These are phyloP conservation scores for Drosophila pectinifera DNA, from an alignment of 1,140 invertebrate species.

Conservation along the genomic window DNA sequence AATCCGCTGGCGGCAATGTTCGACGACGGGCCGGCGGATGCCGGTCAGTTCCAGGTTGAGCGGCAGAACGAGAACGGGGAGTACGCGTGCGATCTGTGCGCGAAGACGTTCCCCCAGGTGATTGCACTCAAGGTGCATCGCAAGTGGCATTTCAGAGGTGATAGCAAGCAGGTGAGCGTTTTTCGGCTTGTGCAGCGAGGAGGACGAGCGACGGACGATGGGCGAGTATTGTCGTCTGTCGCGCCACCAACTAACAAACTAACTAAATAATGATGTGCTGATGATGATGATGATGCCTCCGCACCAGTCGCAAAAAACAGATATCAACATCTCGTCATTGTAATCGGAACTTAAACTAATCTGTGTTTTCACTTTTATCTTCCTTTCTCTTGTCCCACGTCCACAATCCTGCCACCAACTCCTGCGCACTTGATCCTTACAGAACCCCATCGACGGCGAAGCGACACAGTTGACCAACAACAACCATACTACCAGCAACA, in stretches of 20 bases:
- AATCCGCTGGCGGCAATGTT: slow-evolving; percentile 84
- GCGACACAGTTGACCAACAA: slow-evolving; percentile 68
- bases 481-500: slow-evolving; percentile 68
- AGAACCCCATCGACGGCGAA: slow-evolving; percentile 82
- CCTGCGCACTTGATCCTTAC: slow-evolving; percentile 4
- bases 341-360: slow-evolving; percentile 29
- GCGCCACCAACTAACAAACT: slow-evolving; percentile 24
- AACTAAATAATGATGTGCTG: slow-evolving; percentile 35
- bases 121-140: slow-evolving; percentile 85
- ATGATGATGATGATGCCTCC: slow-evolving; percentile 70
- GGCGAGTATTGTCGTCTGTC: slow-evolving; percentile 23
- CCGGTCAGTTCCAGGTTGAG: slow-evolving; percentile 79
- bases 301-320: slow-evolving; percentile 84
- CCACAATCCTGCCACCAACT: background rate
- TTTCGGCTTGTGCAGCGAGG: slow-evolving; percentile 85
- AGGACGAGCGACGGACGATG: slow-evolving; percentile 32
- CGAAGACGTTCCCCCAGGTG: slow-evolving; percentile 84
- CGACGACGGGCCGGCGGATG: slow-evolving; percentile 79
- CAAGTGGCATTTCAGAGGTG: slow-evolving; percentile 85
- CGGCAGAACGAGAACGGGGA: slow-evolving; percentile 83
- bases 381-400: background rate
- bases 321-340: slow-evolving; percentile 51
- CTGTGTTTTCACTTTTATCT: slow-evolving; percentile 21
- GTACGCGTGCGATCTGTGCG: slow-evolving; percentile 83
- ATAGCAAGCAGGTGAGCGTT: slow-evolving; percentile 85